Conservation (phyloP, 2,797 vertebrate genomes). For the Stomatorhinus walkeri region DNA sequence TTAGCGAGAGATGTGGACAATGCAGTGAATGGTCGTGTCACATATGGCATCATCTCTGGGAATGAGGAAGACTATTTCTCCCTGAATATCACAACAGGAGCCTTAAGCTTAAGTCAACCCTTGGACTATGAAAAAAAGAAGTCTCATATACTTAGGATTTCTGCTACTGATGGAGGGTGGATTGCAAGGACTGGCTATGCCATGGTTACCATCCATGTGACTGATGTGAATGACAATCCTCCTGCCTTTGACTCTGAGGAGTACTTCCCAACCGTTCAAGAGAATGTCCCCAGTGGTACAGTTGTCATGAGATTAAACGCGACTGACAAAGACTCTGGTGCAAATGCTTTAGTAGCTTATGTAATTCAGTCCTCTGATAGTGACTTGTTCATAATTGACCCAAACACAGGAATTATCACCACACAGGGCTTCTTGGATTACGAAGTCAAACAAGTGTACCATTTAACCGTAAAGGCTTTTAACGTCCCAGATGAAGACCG, state of each 20-base stretch:
- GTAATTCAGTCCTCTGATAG: constrained; percentile 89
- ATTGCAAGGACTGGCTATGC: constrained; percentile 82
- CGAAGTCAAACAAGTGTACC: constrained; percentile 90
- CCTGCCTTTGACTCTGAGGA: constrained; percentile 78
- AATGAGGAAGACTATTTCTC: constrained; percentile 75
- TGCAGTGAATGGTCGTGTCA: constrained; percentile 83
- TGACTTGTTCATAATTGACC: constrained; percentile 92
- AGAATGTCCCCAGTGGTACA: constrained; percentile 94
- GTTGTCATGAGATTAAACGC: constrained; percentile 83
- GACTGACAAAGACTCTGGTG: constrained; percentile 76
- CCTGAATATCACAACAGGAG: constrained; percentile 79
- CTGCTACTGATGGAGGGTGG: constrained; percentile 88
- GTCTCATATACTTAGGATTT: constrained; percentile 77
- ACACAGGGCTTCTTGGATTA: constrained; percentile 97
- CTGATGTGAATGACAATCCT: constrained; percentile 92
- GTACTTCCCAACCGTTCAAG: constrained; percentile 80
- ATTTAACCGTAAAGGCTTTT: constrained; percentile 87
- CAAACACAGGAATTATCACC: constrained; percentile 86
- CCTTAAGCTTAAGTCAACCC: constrained; percentile 67
- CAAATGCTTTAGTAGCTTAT: constrained; percentile 83
- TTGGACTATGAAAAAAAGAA: constrained; percentile 82
- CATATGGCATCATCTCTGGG: constrained; percentile 79
- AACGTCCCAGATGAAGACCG: constrained; percentile 92
- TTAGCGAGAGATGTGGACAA: constrained; percentile 89
- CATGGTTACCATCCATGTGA: constrained; percentile 70